Base-by-base conservation (phyloP, 2,888 invertebrate genomes). In the Mythimna vitellina region DNA sequence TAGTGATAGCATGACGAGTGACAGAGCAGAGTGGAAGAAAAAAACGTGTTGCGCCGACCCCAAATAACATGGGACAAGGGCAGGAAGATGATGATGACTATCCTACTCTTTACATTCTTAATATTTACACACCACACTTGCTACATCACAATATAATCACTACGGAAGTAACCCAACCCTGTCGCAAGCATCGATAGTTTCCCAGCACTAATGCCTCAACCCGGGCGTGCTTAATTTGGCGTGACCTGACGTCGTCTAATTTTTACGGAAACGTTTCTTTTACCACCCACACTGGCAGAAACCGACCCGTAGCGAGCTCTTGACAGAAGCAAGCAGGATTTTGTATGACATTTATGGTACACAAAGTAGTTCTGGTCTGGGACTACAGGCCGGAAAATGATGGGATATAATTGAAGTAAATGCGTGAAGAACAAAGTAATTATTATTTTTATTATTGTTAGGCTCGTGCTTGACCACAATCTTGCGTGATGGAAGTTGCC, bases 241-340 rank as follows among this genome's bases (percentile, higher is more conserved):
- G 91, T 93, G 91, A 91, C 91, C 86, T 75, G 82, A 65, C 89
- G 88, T 83, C 91, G 90, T 92, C 89, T 89, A 91, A 90, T 92
- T 92, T 92, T 91, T 91, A 90, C 92, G 92, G 91, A 90, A 93
- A 91, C 84, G 87, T 91, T 91, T 90, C 89, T 90, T 93, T 88
- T 90, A 87, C 89, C 86, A 85, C 79, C 78, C 78, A 83, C 79
- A 84, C 64, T 76, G 68, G 62, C 61, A 54, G 64, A 70, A 82
- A 76, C 66, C 68, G 58, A 72, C 61, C 56, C 57, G 69, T 22
- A 68, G 66, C 42, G 63, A 64, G 61, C 10, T 65, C 58, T 84
- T 63, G 51, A 71, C 63, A 35, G 54, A 35, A 42, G n/a, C 58
- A 35, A 67, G 38, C 3, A 49, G 51, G 29, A 57, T 53, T 65